Percentiles rank a stretch among this genome's conserved stretches.
phyloP scores from a whole-genome alignment of 2,113 vertebrate genomes.

The Melanotaenia duboulayi region DNA sequence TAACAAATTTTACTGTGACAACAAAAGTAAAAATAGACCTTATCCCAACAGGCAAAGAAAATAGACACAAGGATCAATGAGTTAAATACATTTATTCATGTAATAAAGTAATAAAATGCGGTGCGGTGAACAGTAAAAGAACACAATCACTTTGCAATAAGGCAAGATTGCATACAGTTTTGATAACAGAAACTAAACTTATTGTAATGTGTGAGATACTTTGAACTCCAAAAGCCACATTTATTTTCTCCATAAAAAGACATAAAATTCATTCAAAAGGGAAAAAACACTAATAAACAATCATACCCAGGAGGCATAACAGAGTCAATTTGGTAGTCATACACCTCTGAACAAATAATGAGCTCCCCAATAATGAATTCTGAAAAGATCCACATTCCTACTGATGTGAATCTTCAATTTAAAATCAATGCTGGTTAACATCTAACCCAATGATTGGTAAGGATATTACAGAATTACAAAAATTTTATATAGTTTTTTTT shows the following conservation, averaged over 20 bases:
- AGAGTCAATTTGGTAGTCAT: conserved; percentile 48
- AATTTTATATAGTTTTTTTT: conserved; percentile 19
- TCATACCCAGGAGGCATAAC: conserved; percentile 28
- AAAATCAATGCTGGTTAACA: conserved; percentile 32
- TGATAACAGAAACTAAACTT: not conserved
- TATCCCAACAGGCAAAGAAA: too few relatives aligned
- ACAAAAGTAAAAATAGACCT: too few relatives aligned
- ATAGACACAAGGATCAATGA: too few relatives aligned
- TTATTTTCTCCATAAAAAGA: conserved; percentile 25
- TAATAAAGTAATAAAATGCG: not conserved
- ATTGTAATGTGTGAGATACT: not conserved
- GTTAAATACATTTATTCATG: too few relatives aligned
- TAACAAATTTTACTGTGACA: too few relatives aligned
- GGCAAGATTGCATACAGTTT: not conserved
- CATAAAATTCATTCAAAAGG: conserved; percentile 5
- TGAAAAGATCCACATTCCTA: conserved; percentile 42
- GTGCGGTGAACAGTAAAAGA: too few relatives aligned
- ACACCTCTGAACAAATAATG: conserved; percentile 62
- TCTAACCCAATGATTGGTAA: conserved; percentile 43
- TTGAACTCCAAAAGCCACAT: conserved; percentile 7
- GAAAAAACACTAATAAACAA: conserved; percentile 15
- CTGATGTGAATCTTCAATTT: conserved; percentile 43
- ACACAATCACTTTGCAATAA: not conserved
- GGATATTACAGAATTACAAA: conserved; percentile 25
- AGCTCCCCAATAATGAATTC: conserved; percentile 45